Evolutionary conservation across 2,888 invertebrate genomes (phyloP).

Genomic region (Caenorhabditis sp.): DNA sequence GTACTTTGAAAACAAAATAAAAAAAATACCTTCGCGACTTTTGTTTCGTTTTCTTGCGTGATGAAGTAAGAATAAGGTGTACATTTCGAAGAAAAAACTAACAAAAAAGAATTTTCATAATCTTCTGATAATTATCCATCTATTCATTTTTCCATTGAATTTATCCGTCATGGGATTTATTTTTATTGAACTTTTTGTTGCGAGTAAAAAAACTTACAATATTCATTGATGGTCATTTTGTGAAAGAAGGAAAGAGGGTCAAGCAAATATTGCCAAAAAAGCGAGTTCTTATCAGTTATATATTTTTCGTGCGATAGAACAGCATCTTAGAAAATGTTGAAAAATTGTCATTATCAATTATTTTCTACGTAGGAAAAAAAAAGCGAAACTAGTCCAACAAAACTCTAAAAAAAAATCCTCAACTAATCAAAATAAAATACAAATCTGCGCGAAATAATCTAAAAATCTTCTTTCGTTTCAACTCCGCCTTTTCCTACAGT

Average conservation of each 20-base stretch:
- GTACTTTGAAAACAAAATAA: background rate
- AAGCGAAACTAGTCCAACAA: too few species aligned
- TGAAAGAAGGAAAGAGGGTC: background rate
- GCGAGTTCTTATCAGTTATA: background rate
- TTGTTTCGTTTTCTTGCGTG: constrained; percentile 11
- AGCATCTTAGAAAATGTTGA: too few species aligned
- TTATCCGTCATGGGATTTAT: background rate
- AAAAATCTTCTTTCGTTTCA: too few species aligned
- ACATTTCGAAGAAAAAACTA: constrained; percentile 13
- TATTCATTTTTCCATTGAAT: constrained; percentile 10
- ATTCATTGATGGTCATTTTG: constrained; percentile 33
- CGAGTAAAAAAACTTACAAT: constrained; percentile 33
- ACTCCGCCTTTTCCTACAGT: too few species aligned
- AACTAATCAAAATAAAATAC: too few species aligned
- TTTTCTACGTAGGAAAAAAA: too few species aligned
- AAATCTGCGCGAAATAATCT: too few species aligned
- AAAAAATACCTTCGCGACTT: constrained; percentile 1
- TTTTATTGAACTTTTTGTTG: background rate
- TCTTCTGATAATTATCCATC: background rate
- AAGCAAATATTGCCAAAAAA: background rate
- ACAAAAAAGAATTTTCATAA: constrained; percentile 3
- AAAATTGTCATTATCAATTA: too few species aligned
- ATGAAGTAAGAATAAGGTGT: constrained; percentile 36
- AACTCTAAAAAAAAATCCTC: too few species aligned
- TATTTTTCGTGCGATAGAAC: too few species aligned